Base-by-base conservation (phyloP, 2,888 invertebrate species). In the Chrysotoxum bicinctum region DNA sequence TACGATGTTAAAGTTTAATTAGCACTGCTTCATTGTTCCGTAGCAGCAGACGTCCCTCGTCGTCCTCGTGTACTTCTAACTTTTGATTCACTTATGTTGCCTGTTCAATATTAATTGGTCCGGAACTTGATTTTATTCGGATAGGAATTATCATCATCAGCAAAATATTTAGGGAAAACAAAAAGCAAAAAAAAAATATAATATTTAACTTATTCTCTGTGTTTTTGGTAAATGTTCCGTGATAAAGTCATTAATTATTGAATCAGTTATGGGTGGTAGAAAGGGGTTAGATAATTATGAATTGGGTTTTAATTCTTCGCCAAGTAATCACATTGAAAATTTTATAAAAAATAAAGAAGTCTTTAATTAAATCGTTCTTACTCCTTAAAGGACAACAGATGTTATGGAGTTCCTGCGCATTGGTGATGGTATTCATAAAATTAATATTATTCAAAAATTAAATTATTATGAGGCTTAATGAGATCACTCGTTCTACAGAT, bases 1-100 rank as follows among this genome's bases (percentile, higher is more conserved):
- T 50, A 23, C 16, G 68, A 69, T 40, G 37, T 26, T 40, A 76
- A 58, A 76, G 37, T 68, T 76, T 76, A 76, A 68, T 76, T 68
- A 56, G 68, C 26, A 35, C 21, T 45, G 35, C 30, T 40, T 76
- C 19, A 48, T 58, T 60, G 50, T 68, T 76, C 35, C 10, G 9
- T 43, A 21, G 32, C 19, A 19, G 30, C 32, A 56, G 58, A 26
- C 50, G 50, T 58, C 58, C 8, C 12, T 54, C 35, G 50, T 14
- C 50, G 0, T 10, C 4, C 1, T 58, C 35, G 14, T 43, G 14
- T 16, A 10, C n/a, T n/a, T n/a, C n/a, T 68, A 58, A 58, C 19
- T 50, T 40, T 60, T 37, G 14, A 64, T 35, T 66, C 66, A 35
- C 50, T 66, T 66, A 23, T 35, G 14, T 19, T 23, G 21, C n/a